Evolutionary conservation across 1,140 invertebrate species (phyloP), one percentile per base, ranked within the genome.

Genomic region (Drosophila ohnishii): DNA sequence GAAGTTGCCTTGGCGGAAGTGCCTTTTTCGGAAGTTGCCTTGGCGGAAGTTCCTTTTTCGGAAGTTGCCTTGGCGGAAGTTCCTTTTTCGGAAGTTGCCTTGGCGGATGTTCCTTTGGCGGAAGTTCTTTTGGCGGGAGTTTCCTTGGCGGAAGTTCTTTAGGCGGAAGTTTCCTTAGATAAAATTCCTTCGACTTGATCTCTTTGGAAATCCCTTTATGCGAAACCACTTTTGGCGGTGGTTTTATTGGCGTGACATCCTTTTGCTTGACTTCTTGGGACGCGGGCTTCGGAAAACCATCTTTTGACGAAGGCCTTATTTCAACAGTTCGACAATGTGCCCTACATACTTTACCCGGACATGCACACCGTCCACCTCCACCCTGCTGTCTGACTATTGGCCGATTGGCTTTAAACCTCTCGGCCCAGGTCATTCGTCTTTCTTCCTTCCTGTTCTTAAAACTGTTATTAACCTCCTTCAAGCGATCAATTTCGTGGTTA

Each of bases 401-500:
- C 5, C 40, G 50, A 56, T 56, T 77, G 1, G 42, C 28, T 7
- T 13, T 28, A 8, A 75, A 53, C 2, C 30, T 63, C 4, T 69
- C 40, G 5, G 32, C 7, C 62, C 62, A 59, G 4, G 39, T 44
- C 37, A 34, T 32, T 8, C 40, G 9, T 8, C 16, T 50, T 0
- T 39, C 16, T 0, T 16, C 40, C 6, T n/a, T 53, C 30, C 25
- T 58, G 25, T 2, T 14, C 6, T 9, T 60, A 4, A 76, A 57
- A 13, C 39, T 34, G 2, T 66, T 14, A 0, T 64, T 61, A 11
- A 79, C 79, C 2, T 51, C 44, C 14, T 73, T 79, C 5, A 86
- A 16, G 19, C 47, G 71, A 0, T 25, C 57, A 2, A 86, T 76
- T 30, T 86, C 83, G 44, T 48, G 13, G 19, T 66, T 58, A 30